Evolutionary conservation across 2,113 vertebrate species (phyloP), one percentile per base, ranked within the genome.

Genomic region (Saccopteryx leptura): DNA sequence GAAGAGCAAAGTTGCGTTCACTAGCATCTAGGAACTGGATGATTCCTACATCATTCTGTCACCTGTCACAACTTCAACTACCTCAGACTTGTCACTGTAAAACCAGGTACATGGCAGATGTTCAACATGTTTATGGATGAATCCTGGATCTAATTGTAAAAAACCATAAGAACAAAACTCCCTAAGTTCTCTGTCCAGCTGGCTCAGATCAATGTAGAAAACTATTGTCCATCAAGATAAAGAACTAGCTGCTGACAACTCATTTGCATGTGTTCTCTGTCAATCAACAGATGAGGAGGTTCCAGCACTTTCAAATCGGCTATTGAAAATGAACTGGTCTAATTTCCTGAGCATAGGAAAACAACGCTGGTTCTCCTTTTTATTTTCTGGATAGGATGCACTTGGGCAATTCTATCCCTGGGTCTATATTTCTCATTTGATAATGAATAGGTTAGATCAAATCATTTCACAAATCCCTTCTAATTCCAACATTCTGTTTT

Each of bases 211-310:
- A 89, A 87, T 46, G 39, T 7, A 60, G 17, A 93, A 18, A 18
- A 75, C 69, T 63, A 80, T 71, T 80, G 31, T 87, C 85, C 80
- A 75, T 56, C 18, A 23, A 4, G 48, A 69, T 91, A 72, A 80
- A 75, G 58, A 91, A 94, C 91, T 80, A 84, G 80, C 60, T 82
- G 52, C 24, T 86, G 52, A 71, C 79, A 92, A 61, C 33, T 46
- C 11, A 52, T 79, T 88, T 91, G 58, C 68, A 81, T 91, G 74
- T 93, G 72, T 71, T 96, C 82, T 81, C 71, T 90, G 66, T 85
- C 94, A 81, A 19, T 95, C 80, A 72, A 86, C n/a, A 87, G 31
- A 14, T 58, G 21, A 85, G 24, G 12, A 78, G 28, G n/a, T 87
- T 13, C 48, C 23, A 81, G n/a, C 10, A 63, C 75, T 78, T 56